Evolutionary conservation across 35 echinoderm and acorn worm genomes (phyloP).

Genomic region (Holothuria glaberrima): DNA sequence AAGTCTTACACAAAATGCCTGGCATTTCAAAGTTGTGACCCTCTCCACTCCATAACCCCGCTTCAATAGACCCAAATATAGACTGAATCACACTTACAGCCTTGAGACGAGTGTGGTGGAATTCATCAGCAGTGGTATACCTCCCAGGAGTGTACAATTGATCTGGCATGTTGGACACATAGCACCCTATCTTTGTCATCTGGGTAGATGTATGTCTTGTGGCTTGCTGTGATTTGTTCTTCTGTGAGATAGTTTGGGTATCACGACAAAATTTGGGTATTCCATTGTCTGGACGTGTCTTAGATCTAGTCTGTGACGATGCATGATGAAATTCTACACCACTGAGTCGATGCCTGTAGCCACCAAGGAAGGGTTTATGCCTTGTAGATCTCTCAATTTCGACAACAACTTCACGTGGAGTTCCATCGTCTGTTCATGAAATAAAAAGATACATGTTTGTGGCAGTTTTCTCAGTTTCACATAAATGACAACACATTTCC

Average conservation of each 20-base stretch:
- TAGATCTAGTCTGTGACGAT: conserved; percentile 83
- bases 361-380: conserved; percentile 92
- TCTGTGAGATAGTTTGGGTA: conserved; percentile 87
- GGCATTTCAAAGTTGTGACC: too few relatives aligned
- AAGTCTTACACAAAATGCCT: too few relatives aligned
- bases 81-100: conserved; percentile 69
- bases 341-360: conserved; percentile 75
- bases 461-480: too few relatives aligned
- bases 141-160: conserved; percentile 85
- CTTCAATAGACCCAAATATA: too few relatives aligned
- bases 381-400: conserved; percentile 94
- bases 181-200: conserved; percentile 96
- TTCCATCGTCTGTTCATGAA: conserved; percentile 70
- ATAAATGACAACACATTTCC: too few relatives aligned
- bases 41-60: too few relatives aligned
- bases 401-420: conserved; percentile 82
- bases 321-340: conserved; percentile 87
- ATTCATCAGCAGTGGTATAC: conserved; percentile 87
- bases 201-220: conserved; percentile 86
- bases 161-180: conserved; percentile 95
- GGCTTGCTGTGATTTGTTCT: conserved; percentile 80
- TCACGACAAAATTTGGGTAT: conserved; percentile 93
- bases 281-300: conserved; percentile 79
- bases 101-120: conserved; percentile 77
- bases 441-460: neutral